Evolutionary conservation across 2,113 vertebrate genomes (phyloP).

Genomic region (Nestor notabilis): DNA sequence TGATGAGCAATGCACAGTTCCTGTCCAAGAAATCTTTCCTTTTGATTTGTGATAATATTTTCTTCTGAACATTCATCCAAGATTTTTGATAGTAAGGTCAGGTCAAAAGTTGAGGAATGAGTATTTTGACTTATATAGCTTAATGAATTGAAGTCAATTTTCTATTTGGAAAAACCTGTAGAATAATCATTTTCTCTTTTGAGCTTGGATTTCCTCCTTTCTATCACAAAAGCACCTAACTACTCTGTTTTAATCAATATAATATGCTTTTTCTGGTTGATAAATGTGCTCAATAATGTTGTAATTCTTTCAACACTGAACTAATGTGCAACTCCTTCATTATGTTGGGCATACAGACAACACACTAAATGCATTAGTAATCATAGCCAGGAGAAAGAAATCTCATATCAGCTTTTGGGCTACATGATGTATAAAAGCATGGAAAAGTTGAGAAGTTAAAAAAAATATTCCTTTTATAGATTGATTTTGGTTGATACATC

Average conservation of each 20-base stretch:
- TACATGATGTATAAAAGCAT: neutral
- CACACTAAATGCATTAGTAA: neutral
- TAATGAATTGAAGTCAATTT: conserved; percentile 34
- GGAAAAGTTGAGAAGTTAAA: neutral
- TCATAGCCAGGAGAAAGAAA: neutral
- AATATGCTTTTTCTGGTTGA: neutral
- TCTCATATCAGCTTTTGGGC: neutral
- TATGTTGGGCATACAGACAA: neutral
- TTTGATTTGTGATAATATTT: conserved; percentile 1
- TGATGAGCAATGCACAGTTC: neutral
- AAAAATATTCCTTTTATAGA: neutral
- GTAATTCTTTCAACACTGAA: conserved; percentile 23
- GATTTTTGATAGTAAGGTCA: conserved; percentile 7
- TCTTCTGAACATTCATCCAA: neutral
- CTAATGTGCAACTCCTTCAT: neutral
- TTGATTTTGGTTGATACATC: neutral
- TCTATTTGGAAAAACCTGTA: neutral
- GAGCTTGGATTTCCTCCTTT: neutral
- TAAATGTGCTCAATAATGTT: conserved; percentile 9
- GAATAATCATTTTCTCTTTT: conserved; percentile 27
- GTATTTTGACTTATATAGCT: neutral
- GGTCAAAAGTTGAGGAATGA: conserved; percentile 19
- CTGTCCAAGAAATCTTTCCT: neutral
- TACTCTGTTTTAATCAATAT: conserved; percentile 28
- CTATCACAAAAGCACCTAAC: neutral